Evolutionary conservation across 2,113 vertebrate genomes (phyloP), one percentile per base, ranked within the genome.

Genomic region (Australoheros scitulus): DNA sequence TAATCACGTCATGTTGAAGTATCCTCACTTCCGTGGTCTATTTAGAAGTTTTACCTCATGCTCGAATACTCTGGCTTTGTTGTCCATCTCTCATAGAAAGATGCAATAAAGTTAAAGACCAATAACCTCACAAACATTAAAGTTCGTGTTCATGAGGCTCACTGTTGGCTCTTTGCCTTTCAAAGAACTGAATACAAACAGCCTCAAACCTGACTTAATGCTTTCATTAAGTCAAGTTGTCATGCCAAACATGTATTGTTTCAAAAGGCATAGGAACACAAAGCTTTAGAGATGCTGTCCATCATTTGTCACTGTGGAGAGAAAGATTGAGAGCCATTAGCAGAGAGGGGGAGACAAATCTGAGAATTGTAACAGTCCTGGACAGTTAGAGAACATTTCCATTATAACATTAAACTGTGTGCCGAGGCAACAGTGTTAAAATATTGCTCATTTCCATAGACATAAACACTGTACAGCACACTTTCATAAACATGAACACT

Each of bases 281-380:
- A 92, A 93, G 89, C 92, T 94, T 93, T 94, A 94, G 81, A 92
- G 95, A 93, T 32, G 91, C 87, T 91, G 91, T 92, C 94, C 93
- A 84, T 93, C 91, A 90, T 90, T 92, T 95, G 93, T 91, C 91
- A 88, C 96, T 96, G 96, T 95, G 94, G 93, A 95, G 92, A 95
- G 94, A 96, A 92, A 94, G 93, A 95, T 92, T 89, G 92, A 95
- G 94, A 95, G 87, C 64, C 84, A 85, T 96, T 96, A 96, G 94
- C 94, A 95, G 95, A 95, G 91, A 90, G 87, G 90, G 90, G 81
- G 93, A 92, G 93, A 95, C 93, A 95, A 91, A 92, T 90, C 82
- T 65, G 85, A 91, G 90, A 90, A 88, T 80, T 91, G 84, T 80
- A 90, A 93, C 88, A 94, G 89, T 92, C 93, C 94, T 87, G 83